A percentile compares a stretch with the other conserved stretches of the same genome.
Evolutionary conservation across 1,140 invertebrate genomes (phyloP).

Genomic region (Scaptomyza montana): DNA sequence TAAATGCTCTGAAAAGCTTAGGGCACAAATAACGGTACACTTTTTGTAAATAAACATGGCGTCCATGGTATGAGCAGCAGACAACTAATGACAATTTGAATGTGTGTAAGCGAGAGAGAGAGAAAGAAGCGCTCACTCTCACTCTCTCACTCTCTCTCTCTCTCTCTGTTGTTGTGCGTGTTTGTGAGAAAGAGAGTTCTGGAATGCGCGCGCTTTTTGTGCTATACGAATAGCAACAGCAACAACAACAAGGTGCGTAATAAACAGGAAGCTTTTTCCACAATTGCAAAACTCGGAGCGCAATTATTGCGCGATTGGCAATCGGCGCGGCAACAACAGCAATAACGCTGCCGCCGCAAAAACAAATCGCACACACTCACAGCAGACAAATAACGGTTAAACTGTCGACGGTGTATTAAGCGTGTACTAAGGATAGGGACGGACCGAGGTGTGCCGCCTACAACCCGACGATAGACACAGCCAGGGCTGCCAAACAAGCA

Average conservation of each 20-base stretch:
- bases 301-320: conserved; percentile 76
- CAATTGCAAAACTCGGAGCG: conserved; percentile 68
- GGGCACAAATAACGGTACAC: conserved; percentile 58
- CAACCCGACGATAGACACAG: not conserved
- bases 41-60: conserved; percentile 81
- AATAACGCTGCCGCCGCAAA: conserved; percentile 48
- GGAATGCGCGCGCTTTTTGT: conserved; percentile 77
- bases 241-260: conserved; percentile 21
- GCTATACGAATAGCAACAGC: conserved; percentile 13
- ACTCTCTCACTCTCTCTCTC: conserved; percentile 7
- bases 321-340: conserved; percentile 71
- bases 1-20: conserved; percentile 12
- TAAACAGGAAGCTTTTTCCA: conserved; percentile 77
- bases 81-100: conserved; percentile 4
- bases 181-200: conserved; percentile 46
- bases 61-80: conserved; percentile 58
- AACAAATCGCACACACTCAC: conserved; percentile 46
- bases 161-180: conserved; percentile 17
- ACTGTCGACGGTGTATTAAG: conserved; percentile 16
- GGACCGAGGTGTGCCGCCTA: conserved; percentile 13
- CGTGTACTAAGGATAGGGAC: not conserved
- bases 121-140: not conserved
- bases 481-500: conserved; percentile 35
- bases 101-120: conserved; percentile 18
- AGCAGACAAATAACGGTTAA: conserved; percentile 49